Conservation (phyloP, 2,797 vertebrate species). For the Darevskia nairensis region DNA sequence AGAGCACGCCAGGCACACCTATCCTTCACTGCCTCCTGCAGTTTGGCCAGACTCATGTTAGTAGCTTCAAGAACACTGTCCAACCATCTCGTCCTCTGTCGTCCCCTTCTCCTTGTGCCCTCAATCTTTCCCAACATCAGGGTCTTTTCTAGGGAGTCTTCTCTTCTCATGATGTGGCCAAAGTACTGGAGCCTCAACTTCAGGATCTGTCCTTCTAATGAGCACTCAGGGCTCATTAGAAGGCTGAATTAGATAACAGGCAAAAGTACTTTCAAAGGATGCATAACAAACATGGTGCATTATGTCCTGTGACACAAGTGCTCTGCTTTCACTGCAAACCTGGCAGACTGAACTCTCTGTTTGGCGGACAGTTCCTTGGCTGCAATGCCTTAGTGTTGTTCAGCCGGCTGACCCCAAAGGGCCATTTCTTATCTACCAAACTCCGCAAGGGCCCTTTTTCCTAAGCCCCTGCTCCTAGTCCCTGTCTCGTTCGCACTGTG, state of each 20-base stretch:
- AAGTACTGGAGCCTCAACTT: too few species aligned
- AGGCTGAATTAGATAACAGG: background rate
- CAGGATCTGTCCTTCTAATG: too few species aligned
- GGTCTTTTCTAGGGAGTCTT: too few species aligned
- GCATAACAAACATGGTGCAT: background rate
- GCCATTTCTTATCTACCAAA: background rate
- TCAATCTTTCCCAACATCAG: too few species aligned
- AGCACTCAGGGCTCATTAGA: too few species aligned
- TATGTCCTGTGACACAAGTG: background rate
- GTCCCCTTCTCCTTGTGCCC: too few species aligned
- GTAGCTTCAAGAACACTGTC: too few species aligned
- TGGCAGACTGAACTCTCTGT: background rate
- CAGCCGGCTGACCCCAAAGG: background rate
- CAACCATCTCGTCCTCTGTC: too few species aligned
- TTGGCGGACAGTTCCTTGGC: background rate
- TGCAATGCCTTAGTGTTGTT: background rate
- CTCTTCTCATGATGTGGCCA: too few species aligned
- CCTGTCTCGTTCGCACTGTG: background rate
- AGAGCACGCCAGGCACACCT: too few species aligned
- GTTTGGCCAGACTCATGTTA: too few species aligned
- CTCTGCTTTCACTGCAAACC: background rate
- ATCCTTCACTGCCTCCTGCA: too few species aligned
- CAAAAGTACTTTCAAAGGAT: background rate
- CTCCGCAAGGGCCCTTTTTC: background rate
- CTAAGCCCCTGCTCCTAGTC: background rate